These are phyloP conservation scores for Nothoprocta perdicaria DNA, from an alignment of 2,113 vertebrate genomes.

Conservation along the genomic window DNA sequence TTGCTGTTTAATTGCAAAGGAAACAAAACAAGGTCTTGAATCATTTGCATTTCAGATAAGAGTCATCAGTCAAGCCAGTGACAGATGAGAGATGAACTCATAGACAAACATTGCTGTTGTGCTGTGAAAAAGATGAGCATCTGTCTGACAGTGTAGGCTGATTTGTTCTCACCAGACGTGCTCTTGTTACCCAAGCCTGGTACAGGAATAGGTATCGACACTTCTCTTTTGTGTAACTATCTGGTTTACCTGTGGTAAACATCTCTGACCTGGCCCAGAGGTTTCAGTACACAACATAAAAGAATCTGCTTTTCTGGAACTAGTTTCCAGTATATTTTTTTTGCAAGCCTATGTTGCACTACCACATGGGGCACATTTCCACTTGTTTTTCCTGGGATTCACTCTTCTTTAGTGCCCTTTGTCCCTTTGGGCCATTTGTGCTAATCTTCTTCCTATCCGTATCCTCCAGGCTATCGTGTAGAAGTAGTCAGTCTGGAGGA, in stretches of 20 bases:
- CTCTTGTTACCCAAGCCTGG: neutral
- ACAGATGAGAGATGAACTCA: neutral
- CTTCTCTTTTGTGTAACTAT: neutral
- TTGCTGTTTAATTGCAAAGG: neutral
- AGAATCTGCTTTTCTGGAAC: neutral
- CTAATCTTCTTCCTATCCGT: neutral
- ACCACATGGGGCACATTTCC: neutral
- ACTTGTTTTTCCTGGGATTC: neutral
- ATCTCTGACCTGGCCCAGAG: neutral
- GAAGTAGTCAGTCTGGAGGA: neutral
- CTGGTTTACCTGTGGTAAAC: neutral
- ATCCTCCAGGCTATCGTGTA: neutral
- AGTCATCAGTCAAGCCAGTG: neutral
- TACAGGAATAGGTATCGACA: neutral
- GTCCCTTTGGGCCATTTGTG: neutral
- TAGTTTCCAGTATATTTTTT: neutral
- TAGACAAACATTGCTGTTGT: conserved; percentile 11
- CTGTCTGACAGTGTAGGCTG: neutral
- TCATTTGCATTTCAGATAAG: neutral
- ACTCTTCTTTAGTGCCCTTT: neutral
- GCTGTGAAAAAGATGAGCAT: neutral
- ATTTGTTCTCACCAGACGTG: neutral
- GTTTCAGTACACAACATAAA: neutral
- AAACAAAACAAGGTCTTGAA: neutral
- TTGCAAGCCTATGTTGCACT: neutral